Percentiles rank a stretch among this genome's conserved stretches.
Evolutionary conservation across 1,140 invertebrate genomes (phyloP).

Genomic region (Choristoneura fumiferana): DNA sequence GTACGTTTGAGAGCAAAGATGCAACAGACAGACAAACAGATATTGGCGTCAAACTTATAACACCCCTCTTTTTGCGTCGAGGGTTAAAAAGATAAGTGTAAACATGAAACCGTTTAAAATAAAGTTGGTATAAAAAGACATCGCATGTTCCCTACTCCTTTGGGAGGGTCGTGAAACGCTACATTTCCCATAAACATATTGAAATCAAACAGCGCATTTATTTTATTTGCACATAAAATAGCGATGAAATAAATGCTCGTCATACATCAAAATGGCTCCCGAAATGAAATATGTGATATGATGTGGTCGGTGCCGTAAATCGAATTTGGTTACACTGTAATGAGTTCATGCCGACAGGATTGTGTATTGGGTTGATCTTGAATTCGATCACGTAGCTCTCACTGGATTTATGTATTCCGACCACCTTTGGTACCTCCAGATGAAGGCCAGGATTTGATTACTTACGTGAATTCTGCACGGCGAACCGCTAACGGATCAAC

Average conservation of each 20-base stretch:
- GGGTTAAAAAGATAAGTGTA: too few relatives aligned
- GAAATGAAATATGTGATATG: constrained; percentile 61
- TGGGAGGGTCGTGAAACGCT: too few relatives aligned
- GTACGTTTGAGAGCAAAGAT: too few relatives aligned
- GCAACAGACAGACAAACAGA: too few relatives aligned
- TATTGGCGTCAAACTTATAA: too few relatives aligned
- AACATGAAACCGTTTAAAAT: too few relatives aligned
- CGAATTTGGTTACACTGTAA: constrained; percentile 74
- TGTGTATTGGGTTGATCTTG: constrained; percentile 66
- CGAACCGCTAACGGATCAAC: constrained; percentile 42
- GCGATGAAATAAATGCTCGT: constrained; percentile 36
- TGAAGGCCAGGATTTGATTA: constrained; percentile 68
- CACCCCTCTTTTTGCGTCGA: too few relatives aligned
- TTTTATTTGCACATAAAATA: constrained; percentile 38
- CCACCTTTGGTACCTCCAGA: constrained; percentile 60
- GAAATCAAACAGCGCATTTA: constrained; percentile 33
- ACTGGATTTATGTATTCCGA: constrained; percentile 74
- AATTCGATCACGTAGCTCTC: constrained; percentile 71
- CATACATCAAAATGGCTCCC: constrained; percentile 40
- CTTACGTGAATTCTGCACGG: constrained; percentile 51
- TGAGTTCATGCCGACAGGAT: constrained; percentile 66
- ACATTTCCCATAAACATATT: constrained; percentile 21
- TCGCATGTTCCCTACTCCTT: too few relatives aligned
- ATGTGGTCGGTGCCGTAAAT: constrained; percentile 63
- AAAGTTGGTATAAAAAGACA: too few relatives aligned